These are phyloP conservation scores for Strix occidentalis DNA, from an alignment of 2,797 vertebrate species.

Conservation along the genomic window DNA sequence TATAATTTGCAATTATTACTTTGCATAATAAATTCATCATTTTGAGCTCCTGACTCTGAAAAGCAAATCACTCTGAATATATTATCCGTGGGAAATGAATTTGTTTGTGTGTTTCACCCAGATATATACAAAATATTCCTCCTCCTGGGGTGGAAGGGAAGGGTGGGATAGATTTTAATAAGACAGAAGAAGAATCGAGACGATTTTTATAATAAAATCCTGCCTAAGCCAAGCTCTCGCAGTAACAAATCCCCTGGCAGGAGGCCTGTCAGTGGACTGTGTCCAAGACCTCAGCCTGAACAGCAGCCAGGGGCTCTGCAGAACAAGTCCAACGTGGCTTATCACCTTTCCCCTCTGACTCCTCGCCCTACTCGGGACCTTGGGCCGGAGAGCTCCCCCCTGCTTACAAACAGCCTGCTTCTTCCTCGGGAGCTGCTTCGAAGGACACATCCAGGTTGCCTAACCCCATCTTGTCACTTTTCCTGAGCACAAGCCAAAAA, in stretches of 20 bases:
- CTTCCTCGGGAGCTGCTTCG: constrained; percentile 38
- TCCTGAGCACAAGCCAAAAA: constrained; percentile 46
- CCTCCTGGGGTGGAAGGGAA: neutral
- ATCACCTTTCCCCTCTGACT: constrained; percentile 60
- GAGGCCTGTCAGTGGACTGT: constrained; percentile 29
- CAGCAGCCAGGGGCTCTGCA: constrained; percentile 50
- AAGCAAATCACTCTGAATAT: constrained; percentile 56
- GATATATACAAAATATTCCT: constrained; percentile 48
- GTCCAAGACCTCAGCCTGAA: constrained; percentile 64
- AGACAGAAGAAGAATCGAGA: constrained; percentile 51
- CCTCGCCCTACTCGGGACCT: accelerated
- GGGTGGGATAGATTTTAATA: constrained; percentile 46
- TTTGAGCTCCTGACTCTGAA: constrained; percentile 39
- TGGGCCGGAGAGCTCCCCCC: neutral
- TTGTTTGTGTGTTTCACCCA: constrained; percentile 56
- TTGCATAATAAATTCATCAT: constrained; percentile 63
- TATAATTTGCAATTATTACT: constrained; percentile 63
- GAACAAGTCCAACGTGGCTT: constrained; percentile 43
- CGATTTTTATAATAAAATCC: constrained; percentile 63
- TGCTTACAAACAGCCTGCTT: constrained; percentile 46
- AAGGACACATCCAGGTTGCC: constrained; percentile 55
- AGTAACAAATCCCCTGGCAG: constrained; percentile 67
- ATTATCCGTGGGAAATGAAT: constrained; percentile 55
- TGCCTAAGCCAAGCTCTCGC: constrained; percentile 47
- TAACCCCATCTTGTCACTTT: constrained; percentile 27